Evolutionary conservation across 2,888 invertebrate genomes (phyloP), one percentile per base, ranked within the genome.

Genomic region (Melanargia galathea): DNA sequence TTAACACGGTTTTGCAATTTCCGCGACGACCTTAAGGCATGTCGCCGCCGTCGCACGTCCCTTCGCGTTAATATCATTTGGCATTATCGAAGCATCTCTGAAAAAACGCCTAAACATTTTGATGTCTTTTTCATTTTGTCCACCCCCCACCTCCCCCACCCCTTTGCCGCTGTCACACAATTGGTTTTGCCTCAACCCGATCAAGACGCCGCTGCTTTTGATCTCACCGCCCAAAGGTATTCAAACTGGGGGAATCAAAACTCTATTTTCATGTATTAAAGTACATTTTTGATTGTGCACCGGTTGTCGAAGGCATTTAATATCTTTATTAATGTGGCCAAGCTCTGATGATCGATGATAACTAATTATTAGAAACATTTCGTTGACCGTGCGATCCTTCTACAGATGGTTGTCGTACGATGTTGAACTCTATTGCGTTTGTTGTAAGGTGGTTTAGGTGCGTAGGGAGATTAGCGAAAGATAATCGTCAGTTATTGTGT

Each of bases 301-400:
- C 24, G 51, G 58, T 64, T 66, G 69, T 72, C 70, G 74, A 80
- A 80, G 84, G 86, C 84, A 86, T 87, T 87, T 86, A 83, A 88
- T 88, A 87, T 86, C 87, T 88, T 84, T 88, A 87, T 88, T 87
- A 87, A 87, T 86, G 86, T 86, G 82, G 82, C 81, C 83, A 79
- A 80, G 82, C 79, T 82, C 76, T 76, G 87, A 86, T 87, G 87
- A 88, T 87, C 83, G 87, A 88, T 87, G 87, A 87, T 87, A 87
- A 87, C 86, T 88, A 88, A 88, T 88, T 87, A 88, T 86, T 86
- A 81, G 87, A 87, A 87, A 88, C 87, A 88, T 86, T 85, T 85
- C 79, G 83, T 81, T 84, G 84, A 84, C 83, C 82, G 79, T 76
- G 78, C 83, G 80, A 82, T 80, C 81, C 69, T 70, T 60, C 33